Conservation (phyloP, 2,888 invertebrate genomes). For the Spatulosminthurus flaviceps region DNA sequence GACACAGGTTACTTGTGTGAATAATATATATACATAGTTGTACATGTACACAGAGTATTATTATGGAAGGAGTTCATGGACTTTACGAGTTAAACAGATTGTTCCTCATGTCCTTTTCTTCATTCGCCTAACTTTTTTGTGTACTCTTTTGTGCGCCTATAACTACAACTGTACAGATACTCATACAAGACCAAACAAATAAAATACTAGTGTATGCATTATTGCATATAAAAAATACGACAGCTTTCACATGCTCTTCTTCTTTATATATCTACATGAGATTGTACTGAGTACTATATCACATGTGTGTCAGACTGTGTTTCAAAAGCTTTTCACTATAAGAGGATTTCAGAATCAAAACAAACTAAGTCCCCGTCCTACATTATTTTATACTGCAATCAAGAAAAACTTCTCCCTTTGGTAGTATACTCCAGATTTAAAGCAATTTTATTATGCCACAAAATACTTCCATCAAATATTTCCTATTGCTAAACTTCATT, state of each 20-base stretch:
- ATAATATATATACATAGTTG: too few relatives aligned
- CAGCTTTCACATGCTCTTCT: background rate
- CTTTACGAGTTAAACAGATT: conserved; percentile 22
- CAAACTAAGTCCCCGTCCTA: too few relatives aligned
- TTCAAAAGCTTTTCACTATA: background rate
- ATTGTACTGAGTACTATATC: too few relatives aligned
- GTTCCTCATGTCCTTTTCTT: background rate
- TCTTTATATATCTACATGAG: background rate
- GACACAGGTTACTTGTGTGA: too few relatives aligned
- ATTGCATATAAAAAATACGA: background rate
- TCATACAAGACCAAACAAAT: background rate
- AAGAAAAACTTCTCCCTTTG: too few relatives aligned
- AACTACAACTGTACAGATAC: background rate
- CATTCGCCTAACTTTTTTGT: background rate
- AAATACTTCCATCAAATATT: too few relatives aligned
- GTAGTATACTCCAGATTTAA: too few relatives aligned
- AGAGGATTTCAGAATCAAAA: too few relatives aligned
- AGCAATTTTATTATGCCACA: too few relatives aligned
- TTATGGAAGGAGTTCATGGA: conserved; percentile 40
- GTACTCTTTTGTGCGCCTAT: background rate
- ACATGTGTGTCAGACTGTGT: background rate
- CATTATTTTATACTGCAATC: too few relatives aligned
- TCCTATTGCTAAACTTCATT: too few relatives aligned
- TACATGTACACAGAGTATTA: background rate
- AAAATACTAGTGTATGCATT: background rate